Conservation (phyloP, 1,140 invertebrate species). For the Aplysia californica region DNA sequence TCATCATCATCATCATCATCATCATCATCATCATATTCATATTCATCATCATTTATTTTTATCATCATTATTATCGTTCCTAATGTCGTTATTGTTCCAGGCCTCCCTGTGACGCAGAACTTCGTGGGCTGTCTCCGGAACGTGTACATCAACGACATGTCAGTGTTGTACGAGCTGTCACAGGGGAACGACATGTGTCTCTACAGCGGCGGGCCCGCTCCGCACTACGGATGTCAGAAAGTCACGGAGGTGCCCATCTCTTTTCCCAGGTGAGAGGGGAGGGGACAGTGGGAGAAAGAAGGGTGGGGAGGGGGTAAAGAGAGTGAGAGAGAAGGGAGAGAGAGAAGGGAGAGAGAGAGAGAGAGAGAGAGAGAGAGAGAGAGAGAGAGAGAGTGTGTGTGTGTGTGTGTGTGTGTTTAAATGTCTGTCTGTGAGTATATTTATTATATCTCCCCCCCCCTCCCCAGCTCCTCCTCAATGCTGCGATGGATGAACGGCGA, state of each 20-base stretch:
- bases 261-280: slow-evolving; percentile 79
- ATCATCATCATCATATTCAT: too few relatives aligned
- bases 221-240: slow-evolving; percentile 85
- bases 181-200: slow-evolving; percentile 73
- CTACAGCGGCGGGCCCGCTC: slow-evolving; percentile 80
- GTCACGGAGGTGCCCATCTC: slow-evolving; percentile 91
- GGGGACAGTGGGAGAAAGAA: too few relatives aligned
- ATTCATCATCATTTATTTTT: too few relatives aligned
- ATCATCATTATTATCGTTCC: background rate
- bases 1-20: too few relatives aligned
- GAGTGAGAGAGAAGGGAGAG: too few relatives aligned
- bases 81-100: slow-evolving; percentile 48
- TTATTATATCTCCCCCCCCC: too few relatives aligned
- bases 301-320: too few relatives aligned
- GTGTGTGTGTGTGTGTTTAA: too few relatives aligned
- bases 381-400: too few relatives aligned
- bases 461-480: slow-evolving; percentile 66
- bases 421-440: too few relatives aligned
- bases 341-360: too few relatives aligned
- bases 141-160: slow-evolving; percentile 92
- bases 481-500: slow-evolving; percentile 74
- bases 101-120: slow-evolving; percentile 71
- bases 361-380: too few relatives aligned
- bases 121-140: slow-evolving; percentile 88
- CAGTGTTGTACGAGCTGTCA: slow-evolving; percentile 88